phyloP scores from a whole-genome alignment of 2,888 invertebrate genomes.

The Zootermopsis nevadensis region DNA sequence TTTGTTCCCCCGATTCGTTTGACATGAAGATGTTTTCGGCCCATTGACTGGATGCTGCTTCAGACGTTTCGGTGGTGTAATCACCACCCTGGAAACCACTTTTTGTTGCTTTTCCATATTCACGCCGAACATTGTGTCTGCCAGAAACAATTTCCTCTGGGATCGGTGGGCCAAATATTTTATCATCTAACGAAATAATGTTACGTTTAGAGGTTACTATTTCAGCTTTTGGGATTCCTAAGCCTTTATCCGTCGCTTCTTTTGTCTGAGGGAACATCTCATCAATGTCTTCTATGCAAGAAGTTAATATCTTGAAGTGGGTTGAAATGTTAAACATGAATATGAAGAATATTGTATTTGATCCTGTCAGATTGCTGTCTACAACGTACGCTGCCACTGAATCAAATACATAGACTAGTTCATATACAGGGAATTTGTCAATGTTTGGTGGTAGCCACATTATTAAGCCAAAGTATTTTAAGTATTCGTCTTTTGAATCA shows the following conservation, averaged over 20 bases:
- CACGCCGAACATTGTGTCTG: no score
- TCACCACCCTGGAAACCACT: no score
- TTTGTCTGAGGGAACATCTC: neutral
- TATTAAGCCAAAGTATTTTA: conserved; percentile 11
- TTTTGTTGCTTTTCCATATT: no score
- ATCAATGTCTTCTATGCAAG: neutral
- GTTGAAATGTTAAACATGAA: neutral
- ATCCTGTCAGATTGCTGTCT: neutral
- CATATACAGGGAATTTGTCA: neutral
- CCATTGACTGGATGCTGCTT: no score
- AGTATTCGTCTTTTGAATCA: neutral
- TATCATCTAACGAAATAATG: neutral
- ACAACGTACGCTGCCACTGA: neutral
- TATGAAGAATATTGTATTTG: neutral
- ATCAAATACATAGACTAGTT: neutral
- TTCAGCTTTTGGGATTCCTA: neutral
- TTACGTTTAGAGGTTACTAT: neutral
- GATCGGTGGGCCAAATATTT: neutral
- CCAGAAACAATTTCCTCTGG: no score
- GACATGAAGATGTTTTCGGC: no score
- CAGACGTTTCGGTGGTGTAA: no score
- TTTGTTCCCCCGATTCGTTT: no score
- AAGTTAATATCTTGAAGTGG: conserved; percentile 4
- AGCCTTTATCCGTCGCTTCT: neutral
- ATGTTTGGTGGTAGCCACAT: conserved; percentile 2